phyloP scores from a whole-genome alignment of 1,140 invertebrate genomes.

The Rhopalosiphum padi region DNA sequence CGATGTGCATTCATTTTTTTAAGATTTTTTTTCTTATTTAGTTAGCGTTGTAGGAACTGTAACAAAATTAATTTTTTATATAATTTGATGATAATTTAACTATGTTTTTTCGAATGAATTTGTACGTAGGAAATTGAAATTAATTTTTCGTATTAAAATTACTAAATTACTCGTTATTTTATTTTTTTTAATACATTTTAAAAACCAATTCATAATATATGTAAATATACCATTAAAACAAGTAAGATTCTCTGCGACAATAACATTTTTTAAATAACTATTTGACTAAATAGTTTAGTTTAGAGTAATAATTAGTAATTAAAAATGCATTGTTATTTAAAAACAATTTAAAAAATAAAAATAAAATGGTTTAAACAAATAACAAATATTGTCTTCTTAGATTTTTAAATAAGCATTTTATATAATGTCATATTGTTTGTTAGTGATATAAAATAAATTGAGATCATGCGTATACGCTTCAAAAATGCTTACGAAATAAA shows the following conservation, averaged over 20 bases:
- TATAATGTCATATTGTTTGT: too few relatives aligned
- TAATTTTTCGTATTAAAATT: background rate
- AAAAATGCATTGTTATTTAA: too few relatives aligned
- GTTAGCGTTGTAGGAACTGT: too few relatives aligned
- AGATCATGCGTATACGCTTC: too few relatives aligned
- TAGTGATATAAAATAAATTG: too few relatives aligned
- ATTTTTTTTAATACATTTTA: background rate
- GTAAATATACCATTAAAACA: background rate
- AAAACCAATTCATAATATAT: background rate
- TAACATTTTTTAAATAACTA: background rate
- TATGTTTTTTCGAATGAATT: too few relatives aligned
- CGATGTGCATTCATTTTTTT: background rate
- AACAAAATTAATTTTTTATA: too few relatives aligned
- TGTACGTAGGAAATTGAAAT: too few relatives aligned
- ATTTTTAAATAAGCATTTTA: background rate
- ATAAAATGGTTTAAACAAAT: background rate
- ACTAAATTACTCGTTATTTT: background rate
- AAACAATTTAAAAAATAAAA: background rate
- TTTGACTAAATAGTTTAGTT: background rate
- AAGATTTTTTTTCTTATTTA: background rate
- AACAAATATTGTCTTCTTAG: background rate
- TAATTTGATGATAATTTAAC: too few relatives aligned
- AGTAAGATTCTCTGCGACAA: background rate
- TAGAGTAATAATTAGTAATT: background rate
- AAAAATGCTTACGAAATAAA: too few relatives aligned